Percentiles rank a stretch among this genome's conserved stretches.
These are phyloP conservation scores for Metalampra italica DNA, from an alignment of 2,888 invertebrate genomes.

Conservation along the genomic window DNA sequence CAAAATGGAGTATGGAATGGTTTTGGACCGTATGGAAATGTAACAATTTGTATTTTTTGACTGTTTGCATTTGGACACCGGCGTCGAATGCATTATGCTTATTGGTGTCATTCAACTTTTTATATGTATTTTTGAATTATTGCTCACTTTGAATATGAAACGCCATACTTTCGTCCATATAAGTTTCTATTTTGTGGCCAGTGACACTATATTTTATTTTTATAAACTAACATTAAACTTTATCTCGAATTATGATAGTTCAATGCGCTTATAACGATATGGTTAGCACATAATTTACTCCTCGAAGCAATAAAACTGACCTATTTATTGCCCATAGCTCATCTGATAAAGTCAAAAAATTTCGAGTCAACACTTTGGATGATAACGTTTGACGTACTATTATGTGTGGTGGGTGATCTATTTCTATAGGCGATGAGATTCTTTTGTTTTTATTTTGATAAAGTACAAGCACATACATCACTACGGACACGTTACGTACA, in stretches of 20 bases:
- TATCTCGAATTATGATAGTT: slow-evolving; percentile 20
- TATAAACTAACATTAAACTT: slow-evolving; percentile 4
- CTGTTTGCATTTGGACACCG: slow-evolving; percentile 38
- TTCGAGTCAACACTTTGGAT: slow-evolving; percentile 45
- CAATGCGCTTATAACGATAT: slow-evolving; percentile 42
- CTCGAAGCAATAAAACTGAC: slow-evolving; percentile 60
- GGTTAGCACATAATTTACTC: slow-evolving; percentile 50
- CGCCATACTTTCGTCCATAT: background rate
- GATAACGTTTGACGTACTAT: slow-evolving; percentile 8
- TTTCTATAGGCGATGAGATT: slow-evolving; percentile 8
- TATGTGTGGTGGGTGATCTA: slow-evolving; percentile 8
- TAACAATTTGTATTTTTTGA: slow-evolving; percentile 38
- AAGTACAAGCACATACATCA: slow-evolving; percentile 24
- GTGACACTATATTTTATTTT: slow-evolving; percentile 1
- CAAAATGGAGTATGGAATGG: slow-evolving; percentile 49
- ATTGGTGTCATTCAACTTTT: slow-evolving; percentile 14
- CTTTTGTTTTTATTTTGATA: slow-evolving; percentile 24
- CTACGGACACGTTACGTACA: slow-evolving; percentile 19
- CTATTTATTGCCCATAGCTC: slow-evolving; percentile 61
- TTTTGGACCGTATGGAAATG: slow-evolving; percentile 43
- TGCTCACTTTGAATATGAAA: slow-evolving; percentile 10
- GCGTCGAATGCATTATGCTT: slow-evolving; percentile 15
- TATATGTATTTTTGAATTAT: slow-evolving; percentile 6
- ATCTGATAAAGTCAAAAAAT: slow-evolving; percentile 56
- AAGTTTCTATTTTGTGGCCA: background rate